A percentile compares a stretch with the other conserved stretches of the same genome.
These are phyloP conservation scores for Drosophila nebulosa DNA, from an alignment of 1,140 invertebrate species.

Conservation along the genomic window DNA sequence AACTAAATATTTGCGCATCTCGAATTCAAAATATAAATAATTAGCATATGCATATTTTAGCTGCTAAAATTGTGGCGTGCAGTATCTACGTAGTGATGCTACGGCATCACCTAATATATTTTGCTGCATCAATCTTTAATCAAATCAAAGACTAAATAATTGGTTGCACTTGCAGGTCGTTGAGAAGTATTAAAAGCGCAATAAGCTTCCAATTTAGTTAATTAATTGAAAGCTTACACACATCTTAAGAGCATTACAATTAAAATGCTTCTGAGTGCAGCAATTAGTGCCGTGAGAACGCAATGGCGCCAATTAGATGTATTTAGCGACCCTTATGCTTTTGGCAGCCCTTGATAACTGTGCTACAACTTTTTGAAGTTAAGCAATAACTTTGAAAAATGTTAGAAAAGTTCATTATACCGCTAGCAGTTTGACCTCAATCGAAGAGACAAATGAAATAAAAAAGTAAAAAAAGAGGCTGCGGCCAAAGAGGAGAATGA, in stretches of 20 bases:
- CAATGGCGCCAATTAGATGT: slow-evolving; percentile 32
- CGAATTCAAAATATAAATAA: no score
- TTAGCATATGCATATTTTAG: no score
- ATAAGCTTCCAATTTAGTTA: background rate
- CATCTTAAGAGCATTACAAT: slow-evolving; percentile 25
- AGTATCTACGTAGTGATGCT: no score
- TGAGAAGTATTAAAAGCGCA: background rate
- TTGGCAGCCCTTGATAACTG: slow-evolving; percentile 7
- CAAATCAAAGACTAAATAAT: background rate
- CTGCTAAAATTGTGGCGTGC: no score
- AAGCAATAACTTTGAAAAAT: slow-evolving; percentile 44
- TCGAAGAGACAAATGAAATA: slow-evolving; percentile 41
- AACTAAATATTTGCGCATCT: no score
- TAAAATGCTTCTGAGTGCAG: slow-evolving; percentile 31
- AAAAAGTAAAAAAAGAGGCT: background rate
- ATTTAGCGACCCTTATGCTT: slow-evolving; percentile 8
- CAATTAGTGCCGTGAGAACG: slow-evolving; percentile 22
- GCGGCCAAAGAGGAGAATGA: background rate
- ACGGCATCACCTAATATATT: background rate
- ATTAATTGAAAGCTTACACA: slow-evolving; percentile 36
- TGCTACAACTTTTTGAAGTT: slow-evolving; percentile 49
- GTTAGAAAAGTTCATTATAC: slow-evolving; percentile 72
- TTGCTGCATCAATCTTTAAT: background rate
- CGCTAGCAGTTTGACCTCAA: slow-evolving; percentile 67
- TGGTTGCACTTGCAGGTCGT: background rate